Conservation (phyloP, 2,888 invertebrate genomes). For the Melanargia galathea region DNA sequence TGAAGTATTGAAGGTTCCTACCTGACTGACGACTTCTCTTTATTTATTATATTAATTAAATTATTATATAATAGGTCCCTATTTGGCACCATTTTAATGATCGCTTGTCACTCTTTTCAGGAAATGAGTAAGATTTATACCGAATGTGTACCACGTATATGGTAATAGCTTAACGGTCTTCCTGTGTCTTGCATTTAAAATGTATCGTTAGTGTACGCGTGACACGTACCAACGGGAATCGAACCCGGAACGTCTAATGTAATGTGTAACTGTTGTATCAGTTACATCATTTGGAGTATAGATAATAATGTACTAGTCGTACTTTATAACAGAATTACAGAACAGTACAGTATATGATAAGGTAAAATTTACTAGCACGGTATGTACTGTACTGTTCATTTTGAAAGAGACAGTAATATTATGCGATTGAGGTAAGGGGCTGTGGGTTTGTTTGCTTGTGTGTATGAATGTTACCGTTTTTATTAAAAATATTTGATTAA, state of each 20-base stretch:
- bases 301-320: not conserved
- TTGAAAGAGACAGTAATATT: too few species aligned
- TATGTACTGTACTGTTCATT: too few species aligned
- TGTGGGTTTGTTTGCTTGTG: too few species aligned
- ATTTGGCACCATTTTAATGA: conserved; percentile 7
- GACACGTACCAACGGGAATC: conserved; percentile 31
- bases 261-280: conserved; percentile 23
- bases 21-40: too few species aligned
- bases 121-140: conserved; percentile 24
- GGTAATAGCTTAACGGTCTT: conserved; percentile 36
- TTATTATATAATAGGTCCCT: not conserved
- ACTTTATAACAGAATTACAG: too few species aligned
- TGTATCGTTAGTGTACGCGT: conserved; percentile 29
- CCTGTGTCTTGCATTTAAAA: conserved; percentile 35
- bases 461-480: too few species aligned
- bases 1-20: too few species aligned
- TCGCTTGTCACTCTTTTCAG: conserved; percentile 23
- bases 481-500: too few species aligned
- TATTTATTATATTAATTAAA: not conserved
- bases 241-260: conserved; percentile 28
- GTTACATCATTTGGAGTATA: conserved; percentile 5
- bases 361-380: not conserved
- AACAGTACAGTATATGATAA: too few species aligned
- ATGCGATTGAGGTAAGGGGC: too few species aligned
- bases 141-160: conserved; percentile 32